Base-by-base conservation (phyloP, 2,797 vertebrate species). In the Helostoma temminkii region DNA sequence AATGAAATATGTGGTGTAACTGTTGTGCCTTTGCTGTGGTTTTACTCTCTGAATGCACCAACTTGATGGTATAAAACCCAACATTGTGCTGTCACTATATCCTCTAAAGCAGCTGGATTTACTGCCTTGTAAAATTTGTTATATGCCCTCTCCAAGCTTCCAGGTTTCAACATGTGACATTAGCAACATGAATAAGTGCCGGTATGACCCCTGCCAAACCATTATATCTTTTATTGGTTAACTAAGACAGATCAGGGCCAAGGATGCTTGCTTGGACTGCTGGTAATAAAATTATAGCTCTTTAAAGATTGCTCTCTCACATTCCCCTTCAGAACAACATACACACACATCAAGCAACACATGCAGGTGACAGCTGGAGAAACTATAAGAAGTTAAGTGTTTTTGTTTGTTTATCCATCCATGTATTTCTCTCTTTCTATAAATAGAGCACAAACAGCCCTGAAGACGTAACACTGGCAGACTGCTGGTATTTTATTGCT, bases 191-290 rank as follows among this genome's bases (percentile, higher is more conserved):
- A 90, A 80, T 87, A 80, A 91, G 75, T 65, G 76, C 69, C 16
- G 11, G 19, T 14, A 70, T 82, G 81, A 85, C 82, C 71, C 66
- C 79, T 87, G 91, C 88, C 87, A 89, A 66, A 48, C 74, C 78
- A 24, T 84, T 78, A 75, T 78, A 76, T 47, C 26, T 64, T 64
- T 83, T 74, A 87, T 77, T 80, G 78, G 83, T 77, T 93, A 91
- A 92, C 78, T 71, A 86, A 90, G 90, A 92, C 76, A 71, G 79
- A 91, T 89, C 75, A 78, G 83, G 82, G 78, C 56, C 78, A 86
- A 16, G 30, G 34, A 72, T 9, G 60, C 60, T 32, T 69, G 75
- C 78, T 79, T 74, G 70, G 68, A 79, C 16, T 25, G 18, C 49
- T 37, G 2, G 53, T 77, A 58, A 89, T 87, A 77, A 85, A 83